phyloP scores from a whole-genome alignment of 1,140 invertebrate species.

The Popillia japonica region DNA sequence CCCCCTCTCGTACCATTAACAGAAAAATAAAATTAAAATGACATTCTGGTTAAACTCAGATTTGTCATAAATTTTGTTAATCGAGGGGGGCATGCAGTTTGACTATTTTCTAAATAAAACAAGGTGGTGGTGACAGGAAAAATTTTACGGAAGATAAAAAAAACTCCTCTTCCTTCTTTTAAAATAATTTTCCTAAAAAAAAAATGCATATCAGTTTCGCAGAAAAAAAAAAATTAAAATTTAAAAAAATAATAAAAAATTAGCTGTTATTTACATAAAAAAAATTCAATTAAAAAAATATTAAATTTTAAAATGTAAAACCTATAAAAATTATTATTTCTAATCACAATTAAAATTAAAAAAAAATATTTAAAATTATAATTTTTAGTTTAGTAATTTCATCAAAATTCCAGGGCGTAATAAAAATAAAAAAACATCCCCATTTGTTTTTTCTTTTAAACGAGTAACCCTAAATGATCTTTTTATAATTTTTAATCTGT shows the following conservation, averaged over 20 bases:
- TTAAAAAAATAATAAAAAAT: neutral
- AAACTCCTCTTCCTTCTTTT: neutral
- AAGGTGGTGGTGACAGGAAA: neutral
- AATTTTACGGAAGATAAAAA: neutral
- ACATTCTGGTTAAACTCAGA: slow-evolving; percentile 1
- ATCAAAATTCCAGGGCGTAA: neutral
- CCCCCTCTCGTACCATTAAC: too few relatives aligned
- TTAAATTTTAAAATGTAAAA: neutral
- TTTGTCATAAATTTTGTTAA: too few relatives aligned
- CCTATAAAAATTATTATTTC: neutral
- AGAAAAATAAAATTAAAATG: neutral
- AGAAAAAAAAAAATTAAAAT: neutral
- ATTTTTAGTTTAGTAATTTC: slow-evolving; percentile 6
- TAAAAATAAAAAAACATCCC: neutral
- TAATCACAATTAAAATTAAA: neutral
- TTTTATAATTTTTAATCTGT: slow-evolving; percentile 11
- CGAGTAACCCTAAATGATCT: too few relatives aligned
- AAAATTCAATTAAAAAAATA: neutral
- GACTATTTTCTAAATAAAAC: too few relatives aligned
- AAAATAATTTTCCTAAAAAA: neutral
- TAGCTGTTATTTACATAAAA: neutral
- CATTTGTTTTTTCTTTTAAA: neutral
- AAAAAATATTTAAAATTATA: slow-evolving; percentile 22
- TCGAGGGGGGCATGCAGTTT: too few relatives aligned
- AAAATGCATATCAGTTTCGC: neutral